Conservation (phyloP, 2,797 vertebrate genomes). For the Valencia hispanica region DNA sequence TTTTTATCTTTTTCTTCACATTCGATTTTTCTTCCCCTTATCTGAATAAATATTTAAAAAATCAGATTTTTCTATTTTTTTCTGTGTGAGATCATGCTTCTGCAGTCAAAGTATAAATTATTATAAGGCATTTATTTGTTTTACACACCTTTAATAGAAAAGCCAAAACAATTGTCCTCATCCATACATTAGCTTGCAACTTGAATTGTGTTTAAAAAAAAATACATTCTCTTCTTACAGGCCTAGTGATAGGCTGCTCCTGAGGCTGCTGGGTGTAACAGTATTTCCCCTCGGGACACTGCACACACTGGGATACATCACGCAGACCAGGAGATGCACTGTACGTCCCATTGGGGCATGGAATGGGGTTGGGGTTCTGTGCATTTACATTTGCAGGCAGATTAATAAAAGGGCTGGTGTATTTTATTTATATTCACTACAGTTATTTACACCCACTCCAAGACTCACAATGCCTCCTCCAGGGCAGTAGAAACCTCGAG, state of each 20-base stretch:
- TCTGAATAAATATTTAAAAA: neutral
- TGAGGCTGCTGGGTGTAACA: constrained; percentile 82
- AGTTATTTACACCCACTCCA: neutral
- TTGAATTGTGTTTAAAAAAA: neutral
- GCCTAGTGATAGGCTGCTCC: constrained; percentile 81
- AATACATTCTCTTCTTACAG: constrained; percentile 75
- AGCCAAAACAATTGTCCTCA: neutral
- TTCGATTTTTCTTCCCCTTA: neutral
- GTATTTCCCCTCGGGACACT: constrained; percentile 84
- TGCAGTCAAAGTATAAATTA: neutral
- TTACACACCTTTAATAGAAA: neutral
- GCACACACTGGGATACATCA: constrained; percentile 79
- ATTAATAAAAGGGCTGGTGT: neutral
- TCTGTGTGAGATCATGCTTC: neutral
- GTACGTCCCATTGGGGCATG: constrained; percentile 90
- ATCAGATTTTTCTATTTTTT: neutral
- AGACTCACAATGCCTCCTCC: constrained; percentile 83
- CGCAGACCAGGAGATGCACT: constrained; percentile 81
- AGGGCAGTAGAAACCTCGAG: constrained; percentile 88
- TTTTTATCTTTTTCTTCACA: neutral
- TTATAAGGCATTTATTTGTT: neutral
- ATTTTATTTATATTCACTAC: neutral
- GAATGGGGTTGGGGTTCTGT: constrained; percentile 82
- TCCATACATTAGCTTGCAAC: neutral
- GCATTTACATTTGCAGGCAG: constrained; percentile 2